Base-by-base conservation (phyloP, 2,888 invertebrate genomes). In the Diadegma fenestrale region DNA sequence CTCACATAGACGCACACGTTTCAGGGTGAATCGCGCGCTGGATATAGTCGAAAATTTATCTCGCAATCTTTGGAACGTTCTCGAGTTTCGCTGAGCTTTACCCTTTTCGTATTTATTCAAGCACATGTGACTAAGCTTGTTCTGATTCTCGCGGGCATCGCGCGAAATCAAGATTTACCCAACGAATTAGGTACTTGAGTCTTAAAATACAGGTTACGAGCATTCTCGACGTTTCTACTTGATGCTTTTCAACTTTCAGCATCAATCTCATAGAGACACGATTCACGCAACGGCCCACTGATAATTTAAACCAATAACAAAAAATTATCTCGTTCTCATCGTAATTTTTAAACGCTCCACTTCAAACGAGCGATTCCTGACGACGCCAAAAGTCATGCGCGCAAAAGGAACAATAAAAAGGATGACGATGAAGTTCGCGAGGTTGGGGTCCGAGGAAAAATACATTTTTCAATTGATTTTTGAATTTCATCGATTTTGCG, bases 1-100 rank as follows among this genome's bases (percentile, higher is more conserved):
- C 12, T 22, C n/a, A 48, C 22, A 66, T 5, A 14, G 19, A 37
- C 41, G 0, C 43, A 54, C n/a, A 17, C 54, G 30, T 30, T 68
- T 2, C 17, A 54, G 14, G 71, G 37, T 22, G 17, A 51, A 54
- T 77, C 63, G 41, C 63, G 41, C 7, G 14, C 26, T 58, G 66
- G 33, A 33, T 51, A 64, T 72, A 19, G 45, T 4, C n/a, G 63
- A 7, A 77, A 64, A 78, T 82, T 77, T 66, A 82, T 72, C 45
- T 82, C 19, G 54, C 64, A 66, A 66, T 41, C 37, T 78, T 58
- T 17, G 22, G 14, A 33, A 41, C 72, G 51, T 72, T 58, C 41
- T 48, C 19, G 10, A 43, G 37, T 33, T 8, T 43, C 30, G 41
- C 10, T 43, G n/a, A 43, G 58, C 43, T 30, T 58, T 58, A 33